Evolutionary conservation across 2,797 vertebrate genomes (phyloP), one percentile per base, ranked within the genome.

Genomic region (Cynopterus sphinx): DNA sequence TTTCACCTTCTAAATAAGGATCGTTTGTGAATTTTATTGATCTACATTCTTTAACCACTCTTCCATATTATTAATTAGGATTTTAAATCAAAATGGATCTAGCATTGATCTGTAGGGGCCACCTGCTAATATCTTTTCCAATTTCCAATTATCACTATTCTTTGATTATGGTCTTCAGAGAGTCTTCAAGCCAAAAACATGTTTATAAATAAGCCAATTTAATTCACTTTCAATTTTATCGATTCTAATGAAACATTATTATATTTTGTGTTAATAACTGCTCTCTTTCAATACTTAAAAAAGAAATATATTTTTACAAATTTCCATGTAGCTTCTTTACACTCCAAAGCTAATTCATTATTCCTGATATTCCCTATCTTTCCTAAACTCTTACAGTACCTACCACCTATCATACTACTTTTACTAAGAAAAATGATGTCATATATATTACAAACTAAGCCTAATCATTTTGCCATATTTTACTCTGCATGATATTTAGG

Each of bases 21-120:
- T 91, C 61, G 77, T 81, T 28, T 96, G 61, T 92, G 90, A 77
- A 84, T 93, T 91, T 96, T 63, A 92, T 24, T 88, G 68, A 75
- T 90, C 33, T 1, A 65, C 1, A 89, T 81, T 90, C 22, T 88
- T 91, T 87, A 94, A 95, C 31, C 65, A 91, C 13, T 91, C 57
- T 81, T 95, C 39, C 33, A 51, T 11, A 22, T 95, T 84, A 91
- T 55, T 90, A 95, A 97, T 95, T 92, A 87, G 39, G 22, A 86
- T 67, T 63, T 68, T 90, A 92, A 74, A 53, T 95, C 85, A 95
- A 92, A 97, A 89, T 49, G 24, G 57, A 96, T 87, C 65, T 49
- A 95, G 21, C 65, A 92, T 22, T 87, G 87, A 95, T 88, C 36
- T 87, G 83, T 81, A 65, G 39, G 39, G 39, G 12, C 36, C 31